Percentiles rank a stretch among this genome's conserved stretches.
These are phyloP conservation scores for Stegophylla sp. DNA, from an alignment of 2,888 invertebrate genomes.

Conservation along the genomic window DNA sequence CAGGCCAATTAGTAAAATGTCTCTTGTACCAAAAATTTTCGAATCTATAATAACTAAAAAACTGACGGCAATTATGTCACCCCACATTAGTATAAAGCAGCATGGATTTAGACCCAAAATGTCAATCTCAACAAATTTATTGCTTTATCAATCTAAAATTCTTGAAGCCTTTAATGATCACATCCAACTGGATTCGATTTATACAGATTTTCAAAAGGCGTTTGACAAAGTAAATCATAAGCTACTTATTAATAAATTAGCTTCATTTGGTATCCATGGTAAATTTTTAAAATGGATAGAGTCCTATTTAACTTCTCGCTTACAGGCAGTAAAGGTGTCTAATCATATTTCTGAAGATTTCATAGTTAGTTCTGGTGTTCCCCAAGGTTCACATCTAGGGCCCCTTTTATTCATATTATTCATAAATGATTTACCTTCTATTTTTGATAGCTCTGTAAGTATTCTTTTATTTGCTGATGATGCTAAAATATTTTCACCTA, in stretches of 20 bases:
- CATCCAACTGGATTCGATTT: conserved; percentile 7
- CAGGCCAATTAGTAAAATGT: background rate
- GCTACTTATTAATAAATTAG: conserved; percentile 6
- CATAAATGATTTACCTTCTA: no score
- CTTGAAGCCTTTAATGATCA: background rate
- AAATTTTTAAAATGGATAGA: conserved; percentile 1
- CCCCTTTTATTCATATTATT: no score
- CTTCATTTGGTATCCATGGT: conserved; percentile 5
- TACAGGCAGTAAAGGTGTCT: conserved; percentile 10
- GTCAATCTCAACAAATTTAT: conserved; percentile 7
- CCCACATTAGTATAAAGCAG: background rate
- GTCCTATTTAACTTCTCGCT: background rate
- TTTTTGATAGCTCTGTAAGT: no score
- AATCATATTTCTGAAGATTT: background rate
- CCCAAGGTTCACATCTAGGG: no score
- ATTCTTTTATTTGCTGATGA: no score
- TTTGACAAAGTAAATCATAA: background rate
- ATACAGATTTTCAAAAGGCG: background rate
- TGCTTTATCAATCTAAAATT: conserved; percentile 4
- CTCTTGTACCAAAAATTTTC: background rate
- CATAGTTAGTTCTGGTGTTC: no score
- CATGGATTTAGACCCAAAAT: conserved; percentile 15
- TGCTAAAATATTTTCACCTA: background rate
- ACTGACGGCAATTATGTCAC: background rate
- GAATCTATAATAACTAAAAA: background rate